Conservation (phyloP, 2,797 vertebrate genomes). For the Premnoplex brunnescens region DNA sequence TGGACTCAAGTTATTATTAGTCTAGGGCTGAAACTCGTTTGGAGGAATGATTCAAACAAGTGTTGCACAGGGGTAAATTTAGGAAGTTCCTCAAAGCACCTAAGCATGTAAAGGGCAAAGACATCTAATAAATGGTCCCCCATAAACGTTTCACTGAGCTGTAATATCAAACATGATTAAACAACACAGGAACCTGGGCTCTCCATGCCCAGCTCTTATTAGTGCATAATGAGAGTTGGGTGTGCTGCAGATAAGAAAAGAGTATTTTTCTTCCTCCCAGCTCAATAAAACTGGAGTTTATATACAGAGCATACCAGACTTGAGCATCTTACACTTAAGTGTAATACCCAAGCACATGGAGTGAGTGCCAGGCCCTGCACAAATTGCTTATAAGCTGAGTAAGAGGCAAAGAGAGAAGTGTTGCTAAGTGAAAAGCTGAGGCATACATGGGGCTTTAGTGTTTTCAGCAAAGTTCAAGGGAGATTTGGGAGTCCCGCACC, state of each 20-base stretch:
- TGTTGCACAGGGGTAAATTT: neutral
- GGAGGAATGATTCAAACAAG: neutral
- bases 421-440: neutral
- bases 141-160: neutral
- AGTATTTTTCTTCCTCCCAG: neutral
- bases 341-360: neutral
- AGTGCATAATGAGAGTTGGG: neutral
- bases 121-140: neutral
- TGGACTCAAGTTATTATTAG: neutral
- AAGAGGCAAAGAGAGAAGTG: neutral
- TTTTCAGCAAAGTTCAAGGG: neutral
- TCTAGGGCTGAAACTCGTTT: neutral
- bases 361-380: neutral
- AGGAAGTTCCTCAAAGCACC: constrained; percentile 12
- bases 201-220: neutral
- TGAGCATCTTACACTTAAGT: neutral
- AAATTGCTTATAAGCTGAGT: neutral
- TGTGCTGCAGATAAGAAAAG: neutral
- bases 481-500: neutral
- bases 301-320: neutral
- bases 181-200: neutral
- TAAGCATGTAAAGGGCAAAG: neutral
- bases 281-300: neutral
- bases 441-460: neutral
- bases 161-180: neutral